phyloP scores from a whole-genome alignment of 1,140 invertebrate genomes.

The Campodea augens region DNA sequence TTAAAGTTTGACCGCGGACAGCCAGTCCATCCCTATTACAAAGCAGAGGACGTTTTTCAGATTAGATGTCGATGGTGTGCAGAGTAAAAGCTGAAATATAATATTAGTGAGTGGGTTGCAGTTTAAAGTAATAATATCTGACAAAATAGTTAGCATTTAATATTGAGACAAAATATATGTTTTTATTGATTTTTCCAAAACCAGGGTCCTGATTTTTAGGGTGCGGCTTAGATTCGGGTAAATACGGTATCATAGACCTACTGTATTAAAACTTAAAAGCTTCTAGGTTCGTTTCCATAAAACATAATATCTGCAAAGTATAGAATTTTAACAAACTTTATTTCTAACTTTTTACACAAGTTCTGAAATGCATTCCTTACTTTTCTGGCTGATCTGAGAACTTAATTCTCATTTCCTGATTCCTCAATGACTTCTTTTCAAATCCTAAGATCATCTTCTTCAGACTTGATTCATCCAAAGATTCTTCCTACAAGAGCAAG shows the following conservation, averaged over 20 bases:
- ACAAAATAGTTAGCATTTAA: too few species aligned
- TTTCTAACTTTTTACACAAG: background rate
- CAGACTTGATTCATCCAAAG: slow-evolving; percentile 66
- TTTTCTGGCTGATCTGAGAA: slow-evolving; percentile 93
- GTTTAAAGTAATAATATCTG: too few species aligned
- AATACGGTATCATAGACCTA: background rate
- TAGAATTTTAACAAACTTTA: background rate
- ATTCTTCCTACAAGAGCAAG: slow-evolving; percentile 36
- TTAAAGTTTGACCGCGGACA: too few species aligned
- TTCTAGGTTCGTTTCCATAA: background rate
- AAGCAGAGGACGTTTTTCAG: too few species aligned
- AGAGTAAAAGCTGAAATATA: background rate
- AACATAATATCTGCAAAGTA: background rate
- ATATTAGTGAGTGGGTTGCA: too few species aligned
- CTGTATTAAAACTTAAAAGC: background rate
- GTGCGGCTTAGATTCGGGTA: too few species aligned
- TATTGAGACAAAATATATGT: too few species aligned
- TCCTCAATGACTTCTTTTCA: slow-evolving; percentile 84
- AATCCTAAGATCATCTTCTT: slow-evolving; percentile 79
- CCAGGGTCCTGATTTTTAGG: too few species aligned
- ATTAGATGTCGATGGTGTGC: too few species aligned
- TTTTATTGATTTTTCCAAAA: too few species aligned
- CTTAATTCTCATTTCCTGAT: slow-evolving; percentile 97
- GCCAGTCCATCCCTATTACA: too few species aligned
- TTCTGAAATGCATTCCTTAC: slow-evolving; percentile 23